Conservation (phyloP, 2,888 invertebrate species). For the Drosophila subquinaria region DNA sequence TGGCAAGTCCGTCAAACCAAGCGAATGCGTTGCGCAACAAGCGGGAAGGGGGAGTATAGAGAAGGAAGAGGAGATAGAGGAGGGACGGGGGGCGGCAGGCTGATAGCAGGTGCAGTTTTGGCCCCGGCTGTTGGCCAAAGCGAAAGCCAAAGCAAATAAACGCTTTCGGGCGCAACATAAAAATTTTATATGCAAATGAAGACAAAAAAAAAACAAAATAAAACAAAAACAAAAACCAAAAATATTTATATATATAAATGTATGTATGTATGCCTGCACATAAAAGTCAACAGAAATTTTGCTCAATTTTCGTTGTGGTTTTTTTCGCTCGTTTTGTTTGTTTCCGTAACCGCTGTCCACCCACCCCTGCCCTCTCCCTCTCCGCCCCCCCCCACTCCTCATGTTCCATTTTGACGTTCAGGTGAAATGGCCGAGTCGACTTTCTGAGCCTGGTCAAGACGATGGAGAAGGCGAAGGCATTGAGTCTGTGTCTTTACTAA, state of each 20-base stretch:
- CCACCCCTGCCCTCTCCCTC: neutral
- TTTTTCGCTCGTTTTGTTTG: slow-evolving; percentile 36
- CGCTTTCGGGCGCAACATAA: slow-evolving; percentile 77
- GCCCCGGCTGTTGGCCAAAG: slow-evolving; percentile 19
- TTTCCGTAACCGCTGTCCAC: slow-evolving; percentile 14
- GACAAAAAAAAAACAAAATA: slow-evolving; percentile 43
- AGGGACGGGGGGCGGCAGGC: neutral
- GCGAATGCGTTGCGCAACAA: slow-evolving; percentile 60
- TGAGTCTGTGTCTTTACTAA: slow-evolving; percentile 29
- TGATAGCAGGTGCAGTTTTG: slow-evolving; percentile 43
- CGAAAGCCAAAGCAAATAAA: slow-evolving; percentile 69
- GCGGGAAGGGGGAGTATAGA: slow-evolving; percentile 5
- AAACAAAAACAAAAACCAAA: slow-evolving; percentile 2
- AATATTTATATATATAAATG: slow-evolving; percentile 9
- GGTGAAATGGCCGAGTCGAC: slow-evolving; percentile 44
- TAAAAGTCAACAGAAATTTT: slow-evolving; percentile 66
- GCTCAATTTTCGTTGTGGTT: slow-evolving; percentile 48
- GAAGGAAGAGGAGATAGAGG: neutral
- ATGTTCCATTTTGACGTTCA: slow-evolving; percentile 10
- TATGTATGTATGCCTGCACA: slow-evolving; percentile 13
- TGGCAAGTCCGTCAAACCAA: slow-evolving; percentile 59
- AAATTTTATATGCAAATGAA: slow-evolving; percentile 81
- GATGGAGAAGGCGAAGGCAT: neutral
- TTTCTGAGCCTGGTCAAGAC: slow-evolving; percentile 20
- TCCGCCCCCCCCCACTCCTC: too few relatives aligned